These are phyloP conservation scores for Diplazon laetatorius DNA, from an alignment of 2,888 invertebrate species.

Conservation along the genomic window DNA sequence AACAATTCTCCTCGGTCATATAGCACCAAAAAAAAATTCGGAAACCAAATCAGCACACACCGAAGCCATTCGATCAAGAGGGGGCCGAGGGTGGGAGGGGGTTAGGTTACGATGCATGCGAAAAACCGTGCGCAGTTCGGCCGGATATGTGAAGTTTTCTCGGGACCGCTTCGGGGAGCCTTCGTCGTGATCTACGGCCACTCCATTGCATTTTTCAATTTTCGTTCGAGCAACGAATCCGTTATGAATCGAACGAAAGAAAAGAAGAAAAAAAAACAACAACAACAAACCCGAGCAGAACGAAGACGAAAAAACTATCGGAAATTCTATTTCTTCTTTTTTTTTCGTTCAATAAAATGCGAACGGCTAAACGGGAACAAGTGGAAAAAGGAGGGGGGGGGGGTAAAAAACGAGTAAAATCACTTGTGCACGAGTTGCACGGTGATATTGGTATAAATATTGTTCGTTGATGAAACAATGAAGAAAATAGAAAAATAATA, in stretches of 20 bases:
- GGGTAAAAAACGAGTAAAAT: too few species aligned
- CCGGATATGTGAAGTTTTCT: not conserved
- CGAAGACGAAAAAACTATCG: too few species aligned
- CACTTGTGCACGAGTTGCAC: too few species aligned
- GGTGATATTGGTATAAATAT: conserved; percentile 8
- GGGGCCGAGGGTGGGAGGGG: not conserved
- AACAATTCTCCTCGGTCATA: too few species aligned
- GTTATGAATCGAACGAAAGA: conserved; percentile 38
- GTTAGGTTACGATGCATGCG: not conserved
- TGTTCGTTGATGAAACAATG: conserved; percentile 15
- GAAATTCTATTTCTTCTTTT: too few species aligned
- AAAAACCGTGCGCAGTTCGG: not conserved
- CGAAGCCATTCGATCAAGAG: not conserved
- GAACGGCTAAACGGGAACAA: not conserved
- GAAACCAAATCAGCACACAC: not conserved
- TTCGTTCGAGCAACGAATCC: conserved; percentile 27
- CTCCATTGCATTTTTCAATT: conserved; percentile 54
- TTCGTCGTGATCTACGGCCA: conserved; percentile 52
- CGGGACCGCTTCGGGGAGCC: conserved; percentile 30
- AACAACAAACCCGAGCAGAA: too few species aligned
- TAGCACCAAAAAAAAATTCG: too few species aligned
- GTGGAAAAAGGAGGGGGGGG: not conserved
- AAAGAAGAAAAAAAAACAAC: conserved; percentile 13
- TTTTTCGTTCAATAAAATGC: conserved; percentile 1
- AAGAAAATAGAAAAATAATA: too few species aligned